Percentiles rank a stretch among this genome's conserved stretches.
Conservation (phyloP, 2,888 invertebrate species). For the Holacanthella duospinosa region DNA sequence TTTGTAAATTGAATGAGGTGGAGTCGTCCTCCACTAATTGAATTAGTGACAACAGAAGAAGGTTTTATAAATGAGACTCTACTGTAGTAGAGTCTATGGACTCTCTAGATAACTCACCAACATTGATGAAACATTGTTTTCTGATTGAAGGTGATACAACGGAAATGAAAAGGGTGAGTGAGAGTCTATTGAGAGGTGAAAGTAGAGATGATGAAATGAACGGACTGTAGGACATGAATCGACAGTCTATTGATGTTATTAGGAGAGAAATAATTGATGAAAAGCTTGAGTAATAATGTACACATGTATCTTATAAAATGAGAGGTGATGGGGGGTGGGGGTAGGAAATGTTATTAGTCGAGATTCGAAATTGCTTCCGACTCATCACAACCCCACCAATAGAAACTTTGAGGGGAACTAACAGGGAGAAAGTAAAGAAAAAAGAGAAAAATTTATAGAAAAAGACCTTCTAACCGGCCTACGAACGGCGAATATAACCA, state of each 20-base stretch:
- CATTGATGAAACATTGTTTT: slow-evolving; percentile 7
- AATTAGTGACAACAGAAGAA: neutral
- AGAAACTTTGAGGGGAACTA: neutral
- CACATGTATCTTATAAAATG: slow-evolving; percentile 7
- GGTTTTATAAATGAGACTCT: too few species aligned
- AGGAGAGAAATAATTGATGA: neutral
- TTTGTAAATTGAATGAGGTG: slow-evolving; percentile 5
- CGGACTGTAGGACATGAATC: neutral
- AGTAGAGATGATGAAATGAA: neutral
- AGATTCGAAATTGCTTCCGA: neutral
- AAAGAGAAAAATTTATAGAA: slow-evolving; percentile 6
- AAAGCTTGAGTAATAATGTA: neutral
- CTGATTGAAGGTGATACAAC: neutral
- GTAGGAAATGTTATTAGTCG: slow-evolving; percentile 15
- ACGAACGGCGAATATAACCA: slow-evolving; percentile 26
- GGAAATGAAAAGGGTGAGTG: slow-evolving; percentile 4
- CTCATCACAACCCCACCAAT: too few species aligned
- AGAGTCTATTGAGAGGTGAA: neutral
- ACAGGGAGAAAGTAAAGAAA: neutral
- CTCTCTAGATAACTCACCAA: too few species aligned
- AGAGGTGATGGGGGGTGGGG: slow-evolving; percentile 8
- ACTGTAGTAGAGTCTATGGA: too few species aligned
- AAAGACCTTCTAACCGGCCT: slow-evolving; percentile 19
- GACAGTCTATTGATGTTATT: slow-evolving; percentile 2
- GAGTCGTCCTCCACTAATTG: neutral